Percentiles rank a stretch among this genome's conserved stretches.
Conservation (phyloP, 1,140 invertebrate genomes). For the Drosophila lacertosa region DNA sequence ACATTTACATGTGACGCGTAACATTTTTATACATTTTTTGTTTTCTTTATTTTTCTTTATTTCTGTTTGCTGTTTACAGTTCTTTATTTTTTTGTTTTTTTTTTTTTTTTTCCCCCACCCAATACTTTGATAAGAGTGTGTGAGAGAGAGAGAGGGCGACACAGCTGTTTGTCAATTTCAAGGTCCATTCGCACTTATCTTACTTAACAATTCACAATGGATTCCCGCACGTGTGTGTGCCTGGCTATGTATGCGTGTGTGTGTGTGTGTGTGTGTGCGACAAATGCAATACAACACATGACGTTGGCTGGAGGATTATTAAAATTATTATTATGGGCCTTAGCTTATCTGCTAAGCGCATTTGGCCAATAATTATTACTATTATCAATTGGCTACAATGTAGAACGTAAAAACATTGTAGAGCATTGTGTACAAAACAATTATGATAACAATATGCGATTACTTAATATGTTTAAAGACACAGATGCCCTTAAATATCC, state of each 20-base stretch:
- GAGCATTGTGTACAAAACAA: conserved; percentile 26
- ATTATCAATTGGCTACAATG: conserved; percentile 63
- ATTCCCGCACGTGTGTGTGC: conserved; percentile 15
- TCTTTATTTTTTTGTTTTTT: conserved; percentile 12
- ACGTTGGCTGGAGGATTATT: conserved; percentile 34
- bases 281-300: conserved; percentile 31
- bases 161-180: conserved; percentile 73
- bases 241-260: conserved; percentile 3
- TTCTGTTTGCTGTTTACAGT: conserved; percentile 32
- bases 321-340: conserved; percentile 15
- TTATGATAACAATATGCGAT: conserved; percentile 32
- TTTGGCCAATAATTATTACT: conserved; percentile 70
- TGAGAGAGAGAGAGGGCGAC: neutral
- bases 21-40: conserved; percentile 14
- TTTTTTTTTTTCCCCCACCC: neutral
- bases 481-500: neutral
- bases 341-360: conserved; percentile 66
- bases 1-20: conserved; percentile 21
- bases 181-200: conserved; percentile 68
- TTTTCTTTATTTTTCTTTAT: neutral
- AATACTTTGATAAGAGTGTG: conserved; percentile 16
- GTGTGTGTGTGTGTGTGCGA: conserved; percentile 19
- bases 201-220: conserved; percentile 57
- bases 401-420: conserved; percentile 36
- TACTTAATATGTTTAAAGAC: conserved; percentile 9